Percentiles rank a stretch among this genome's conserved stretches.
phyloP scores from a whole-genome alignment of 2,113 vertebrate genomes.

The Nerophis lumbriciformis region DNA sequence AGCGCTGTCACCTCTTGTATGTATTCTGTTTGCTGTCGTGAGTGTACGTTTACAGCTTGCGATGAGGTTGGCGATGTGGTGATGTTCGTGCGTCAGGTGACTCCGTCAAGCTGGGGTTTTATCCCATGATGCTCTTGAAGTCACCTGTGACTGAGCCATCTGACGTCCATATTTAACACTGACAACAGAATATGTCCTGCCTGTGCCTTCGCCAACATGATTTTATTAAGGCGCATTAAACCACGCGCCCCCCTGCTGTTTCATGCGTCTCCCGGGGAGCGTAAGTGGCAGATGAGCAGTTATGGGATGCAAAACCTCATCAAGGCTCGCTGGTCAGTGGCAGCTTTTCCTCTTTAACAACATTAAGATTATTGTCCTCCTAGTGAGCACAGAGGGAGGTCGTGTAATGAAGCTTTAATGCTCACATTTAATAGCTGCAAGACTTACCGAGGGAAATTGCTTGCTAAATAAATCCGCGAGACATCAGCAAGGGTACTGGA shows the following conservation, averaged over 20 bases:
- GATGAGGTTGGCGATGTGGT: slow-evolving; percentile 20
- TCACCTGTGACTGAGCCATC: slow-evolving; percentile 50
- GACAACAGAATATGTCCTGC: slow-evolving; percentile 4
- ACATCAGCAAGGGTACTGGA: too few species aligned
- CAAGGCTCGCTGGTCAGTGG: not conserved
- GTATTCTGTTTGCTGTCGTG: not conserved
- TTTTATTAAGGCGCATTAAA: slow-evolving; percentile 11
- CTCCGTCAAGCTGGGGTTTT: slow-evolving; percentile 35
- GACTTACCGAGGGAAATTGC: slow-evolving; percentile 15
- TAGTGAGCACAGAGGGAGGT: not conserved
- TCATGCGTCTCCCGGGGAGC: slow-evolving; percentile 11
- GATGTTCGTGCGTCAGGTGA: slow-evolving; percentile 25
- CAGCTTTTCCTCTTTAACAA: slow-evolving; percentile 3
- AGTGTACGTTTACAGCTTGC: slow-evolving; percentile 7
- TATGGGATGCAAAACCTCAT: slow-evolving; percentile 6
- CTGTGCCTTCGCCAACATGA: slow-evolving; percentile 4
- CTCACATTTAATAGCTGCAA: slow-evolving; percentile 7
- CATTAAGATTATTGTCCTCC: slow-evolving; percentile 5
- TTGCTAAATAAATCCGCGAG: slow-evolving; percentile 10
- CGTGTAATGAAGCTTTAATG: slow-evolving; percentile 7
- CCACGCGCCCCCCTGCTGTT: slow-evolving; percentile 8
- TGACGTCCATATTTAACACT: slow-evolving; percentile 42
- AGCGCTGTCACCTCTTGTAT: slow-evolving; percentile 18
- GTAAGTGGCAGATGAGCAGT: not conserved
- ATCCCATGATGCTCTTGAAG: slow-evolving; percentile 26